phyloP scores from a whole-genome alignment of 2,113 vertebrate species.

The Nematolebias whitei region DNA sequence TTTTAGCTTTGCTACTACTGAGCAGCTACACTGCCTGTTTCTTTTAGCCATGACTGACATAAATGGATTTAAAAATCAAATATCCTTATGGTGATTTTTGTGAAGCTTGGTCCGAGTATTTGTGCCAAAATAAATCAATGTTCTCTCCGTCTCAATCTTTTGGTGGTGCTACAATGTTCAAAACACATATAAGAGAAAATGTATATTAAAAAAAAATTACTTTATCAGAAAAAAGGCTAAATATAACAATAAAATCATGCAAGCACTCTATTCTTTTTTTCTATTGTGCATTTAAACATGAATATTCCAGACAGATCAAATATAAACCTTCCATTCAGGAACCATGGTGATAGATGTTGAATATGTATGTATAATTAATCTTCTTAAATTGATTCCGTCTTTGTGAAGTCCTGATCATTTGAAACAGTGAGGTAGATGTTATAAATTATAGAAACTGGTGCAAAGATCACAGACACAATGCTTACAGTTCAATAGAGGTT shows the following conservation, averaged over 20 bases:
- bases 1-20: background rate
- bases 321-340: constrained; percentile 23
- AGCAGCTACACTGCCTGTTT: background rate
- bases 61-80: background rate
- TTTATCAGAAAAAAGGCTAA: background rate
- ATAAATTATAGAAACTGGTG: constrained; percentile 35
- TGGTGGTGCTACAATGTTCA: background rate
- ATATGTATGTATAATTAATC: constrained; percentile 24
- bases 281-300: too few relatives aligned
- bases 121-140: background rate
- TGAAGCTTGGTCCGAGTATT: background rate
- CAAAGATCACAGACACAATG: constrained; percentile 38
- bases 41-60: background rate
- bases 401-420: constrained; percentile 42
- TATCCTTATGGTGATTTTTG: background rate
- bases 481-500: constrained; percentile 36
- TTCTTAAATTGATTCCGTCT: constrained; percentile 16
- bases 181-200: background rate
- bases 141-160: background rate
- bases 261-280: too few relatives aligned
- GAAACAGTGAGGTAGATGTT: constrained; percentile 22
- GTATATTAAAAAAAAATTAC: background rate
- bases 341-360: background rate
- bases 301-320: too few relatives aligned
- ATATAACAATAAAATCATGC: too few relatives aligned